Percentiles rank a stretch among this genome's conserved stretches.
Evolutionary conservation across 2,888 invertebrate species (phyloP).

Genomic region (Tachina fera): DNA sequence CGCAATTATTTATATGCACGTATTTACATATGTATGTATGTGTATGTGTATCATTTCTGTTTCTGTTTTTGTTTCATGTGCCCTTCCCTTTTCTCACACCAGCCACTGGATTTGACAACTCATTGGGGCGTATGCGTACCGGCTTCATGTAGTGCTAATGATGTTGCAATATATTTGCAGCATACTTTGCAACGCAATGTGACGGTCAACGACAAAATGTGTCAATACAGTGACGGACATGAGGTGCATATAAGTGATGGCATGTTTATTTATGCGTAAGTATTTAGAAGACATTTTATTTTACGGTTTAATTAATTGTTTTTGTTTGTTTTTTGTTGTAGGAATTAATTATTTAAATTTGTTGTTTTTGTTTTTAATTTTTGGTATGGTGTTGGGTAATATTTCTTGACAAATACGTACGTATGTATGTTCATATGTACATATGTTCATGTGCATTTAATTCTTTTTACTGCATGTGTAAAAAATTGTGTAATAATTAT

Average conservation of each 20-base stretch:
- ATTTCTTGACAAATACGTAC: conserved; percentile 8
- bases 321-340: not conserved
- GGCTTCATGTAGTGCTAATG: conserved; percentile 84
- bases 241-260: conserved; percentile 81
- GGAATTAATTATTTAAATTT: conserved; percentile 15
- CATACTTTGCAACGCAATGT: conserved; percentile 82
- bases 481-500: conserved; percentile 31
- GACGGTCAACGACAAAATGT: conserved; percentile 83
- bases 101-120: conserved; percentile 77
- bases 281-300: conserved; percentile 27
- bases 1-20: not conserved
- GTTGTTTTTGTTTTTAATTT: conserved; percentile 1
- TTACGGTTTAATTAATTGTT: not conserved
- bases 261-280: conserved; percentile 82
- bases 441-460: not conserved
- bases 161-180: conserved; percentile 83
- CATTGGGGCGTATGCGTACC: conserved; percentile 88
- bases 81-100: not conserved
- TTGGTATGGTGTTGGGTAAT: conserved; percentile 49
- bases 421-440: not conserved
- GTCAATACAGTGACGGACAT: conserved; percentile 80
- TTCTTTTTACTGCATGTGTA: no score
- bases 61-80: conserved; percentile 7
- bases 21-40: conserved; percentile 13
- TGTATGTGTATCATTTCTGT: not conserved